A percentile compares a stretch with the other conserved stretches of the same genome.
Evolutionary conservation across 2,113 vertebrate species (phyloP).

Genomic region (Rousettus leschenaultii): DNA sequence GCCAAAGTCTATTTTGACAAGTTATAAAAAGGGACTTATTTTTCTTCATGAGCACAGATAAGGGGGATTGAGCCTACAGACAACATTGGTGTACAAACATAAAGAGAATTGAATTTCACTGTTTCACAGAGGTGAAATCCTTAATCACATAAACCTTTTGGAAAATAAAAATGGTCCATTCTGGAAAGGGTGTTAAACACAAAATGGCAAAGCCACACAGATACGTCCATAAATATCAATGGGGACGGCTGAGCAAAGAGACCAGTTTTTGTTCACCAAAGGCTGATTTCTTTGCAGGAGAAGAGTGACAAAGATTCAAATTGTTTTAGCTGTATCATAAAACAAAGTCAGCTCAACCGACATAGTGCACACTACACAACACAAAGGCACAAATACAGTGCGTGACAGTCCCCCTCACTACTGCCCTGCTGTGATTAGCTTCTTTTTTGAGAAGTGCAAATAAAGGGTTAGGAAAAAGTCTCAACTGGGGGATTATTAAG

Average conservation of each 20-base stretch:
- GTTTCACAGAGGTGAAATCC: not conserved
- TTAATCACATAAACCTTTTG: not conserved
- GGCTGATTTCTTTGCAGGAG: conserved; percentile 53
- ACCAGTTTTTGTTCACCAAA: conserved; percentile 59
- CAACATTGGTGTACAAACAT: conserved; percentile 32
- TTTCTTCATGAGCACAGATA: not conserved
- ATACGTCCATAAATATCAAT: conserved; percentile 19
- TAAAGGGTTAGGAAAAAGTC: not conserved
- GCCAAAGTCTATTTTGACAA: not conserved
- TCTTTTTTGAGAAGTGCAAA: not conserved
- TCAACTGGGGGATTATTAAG: not conserved
- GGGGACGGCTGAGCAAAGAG: conserved; percentile 54
- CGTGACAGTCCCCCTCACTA: not conserved
- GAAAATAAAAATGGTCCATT: conserved; percentile 39
- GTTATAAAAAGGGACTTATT: not conserved
- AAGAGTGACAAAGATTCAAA: conserved; percentile 30
- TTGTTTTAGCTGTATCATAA: not conserved
- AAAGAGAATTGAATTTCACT: conserved; percentile 14
- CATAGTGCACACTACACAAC: conserved; percentile 47
- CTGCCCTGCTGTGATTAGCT: not conserved
- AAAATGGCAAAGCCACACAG: conserved; percentile 68
- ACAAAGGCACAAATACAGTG: conserved; percentile 63
- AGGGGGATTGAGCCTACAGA: conserved; percentile 31
- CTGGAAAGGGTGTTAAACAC: conserved; percentile 54
- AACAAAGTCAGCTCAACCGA: conserved; percentile 41